Base-by-base conservation (phyloP, 2,113 vertebrate species). In the Phylloscopus trochilus region DNA sequence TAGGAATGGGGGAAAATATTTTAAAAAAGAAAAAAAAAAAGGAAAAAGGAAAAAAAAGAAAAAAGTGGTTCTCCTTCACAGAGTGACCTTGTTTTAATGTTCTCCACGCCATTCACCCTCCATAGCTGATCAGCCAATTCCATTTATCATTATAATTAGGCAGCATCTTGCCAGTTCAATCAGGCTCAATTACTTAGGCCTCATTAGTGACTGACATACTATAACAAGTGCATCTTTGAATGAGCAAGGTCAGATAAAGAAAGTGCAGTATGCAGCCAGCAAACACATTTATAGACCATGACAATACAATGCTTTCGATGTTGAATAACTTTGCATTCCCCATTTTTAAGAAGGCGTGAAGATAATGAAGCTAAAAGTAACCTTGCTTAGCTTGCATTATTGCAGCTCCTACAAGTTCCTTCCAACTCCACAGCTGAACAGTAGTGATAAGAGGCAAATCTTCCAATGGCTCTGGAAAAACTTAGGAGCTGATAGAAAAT, bases 131-230 rank as follows among this genome's bases (percentile, higher is more conserved):
- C 98, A 98, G 95, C 97, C 98, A 97, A 94, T 98, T 98, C 97
- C 94, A 98, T 98, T 98, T 98, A 98, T 99, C 98, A 98, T 98
- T 98, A 96, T 98, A 98, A 98, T 98, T 98, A 98, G 96, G 97
- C 97, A 98, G 97, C 98, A 97, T 97, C 96, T 98, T 98, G 98
- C 98, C 98, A 98, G 97, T 96, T 98, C 98, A 98, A 98, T 99
- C 98, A 98, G 97, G 96, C 98, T 98, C 98, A 98, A 98, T 99
- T 98, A 98, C 98, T 98, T 98, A 97, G 98, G 97, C 97, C 98
- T 98, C 98, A 98, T 98, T 98, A 98, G 97, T 98, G 98, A 98
- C 97, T 98, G 98, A 98, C 98, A 98, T 97, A 94, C 85, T 97
- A 97, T 98, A 98, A 95, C 97, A 98, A 98, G 97, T 75, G 84